Conservation (phyloP, 2,797 vertebrate species). For the Morus bassanus region DNA sequence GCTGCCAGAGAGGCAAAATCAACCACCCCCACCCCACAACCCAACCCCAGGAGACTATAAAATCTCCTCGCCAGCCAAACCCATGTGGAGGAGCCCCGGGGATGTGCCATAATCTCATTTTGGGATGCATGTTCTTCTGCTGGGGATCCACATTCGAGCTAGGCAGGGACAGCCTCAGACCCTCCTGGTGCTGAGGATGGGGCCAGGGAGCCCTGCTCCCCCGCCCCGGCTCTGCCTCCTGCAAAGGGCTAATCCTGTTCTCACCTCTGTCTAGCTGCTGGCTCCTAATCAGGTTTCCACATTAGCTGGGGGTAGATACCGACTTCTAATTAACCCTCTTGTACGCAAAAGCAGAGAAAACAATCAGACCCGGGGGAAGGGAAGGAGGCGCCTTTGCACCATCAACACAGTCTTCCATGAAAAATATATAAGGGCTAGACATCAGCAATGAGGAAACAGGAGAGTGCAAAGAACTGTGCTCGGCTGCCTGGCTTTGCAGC, state of each 20-base stretch:
- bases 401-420: not conserved
- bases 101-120: not conserved
- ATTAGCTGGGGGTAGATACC: not conserved
- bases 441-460: not conserved
- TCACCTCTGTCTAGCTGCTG: not conserved
- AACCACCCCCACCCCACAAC: not conserved
- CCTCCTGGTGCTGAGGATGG: not conserved
- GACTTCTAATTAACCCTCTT: not conserved
- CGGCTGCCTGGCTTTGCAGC: not conserved
- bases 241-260: not conserved
- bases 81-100: not conserved
- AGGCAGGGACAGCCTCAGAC: not conserved
- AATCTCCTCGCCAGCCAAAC: not conserved
- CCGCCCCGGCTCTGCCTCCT: not conserved
- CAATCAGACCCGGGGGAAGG: not conserved
- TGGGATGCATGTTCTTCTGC: not conserved
- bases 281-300: not conserved
- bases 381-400: not conserved
- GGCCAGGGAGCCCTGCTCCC: accelerated
- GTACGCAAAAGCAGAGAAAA: not conserved
- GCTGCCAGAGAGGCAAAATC: not conserved
- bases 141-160: accelerated
- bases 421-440: not conserved
- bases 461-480: not conserved
- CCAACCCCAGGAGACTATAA: not conserved